These are phyloP conservation scores for Oasisia sp. DNA, from an alignment of 2,888 invertebrate genomes.

Conservation along the genomic window DNA sequence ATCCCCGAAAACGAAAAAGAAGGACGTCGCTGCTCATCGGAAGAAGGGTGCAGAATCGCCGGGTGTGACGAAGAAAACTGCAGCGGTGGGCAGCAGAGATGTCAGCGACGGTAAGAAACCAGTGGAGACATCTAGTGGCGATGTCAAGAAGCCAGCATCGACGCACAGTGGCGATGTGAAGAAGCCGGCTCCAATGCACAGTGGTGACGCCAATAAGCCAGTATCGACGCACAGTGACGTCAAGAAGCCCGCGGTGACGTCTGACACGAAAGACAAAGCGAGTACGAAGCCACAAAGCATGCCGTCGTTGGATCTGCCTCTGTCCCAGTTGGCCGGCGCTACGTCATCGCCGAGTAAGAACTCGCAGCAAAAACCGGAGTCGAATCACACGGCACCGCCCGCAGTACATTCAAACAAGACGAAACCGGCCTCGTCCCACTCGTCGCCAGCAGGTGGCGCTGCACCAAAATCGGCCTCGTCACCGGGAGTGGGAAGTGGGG, in stretches of 20 bases:
- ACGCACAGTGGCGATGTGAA: background rate
- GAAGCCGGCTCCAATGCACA: background rate
- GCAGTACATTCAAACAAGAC: background rate
- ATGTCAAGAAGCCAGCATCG: background rate
- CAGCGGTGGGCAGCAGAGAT: background rate
- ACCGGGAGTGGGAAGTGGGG: background rate
- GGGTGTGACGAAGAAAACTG: background rate
- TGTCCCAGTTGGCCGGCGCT: background rate
- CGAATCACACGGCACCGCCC: background rate
- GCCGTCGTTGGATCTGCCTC: background rate
- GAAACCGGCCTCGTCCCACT: background rate
- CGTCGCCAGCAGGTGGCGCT: background rate
- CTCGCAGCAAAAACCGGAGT: background rate
- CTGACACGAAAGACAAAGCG: background rate
- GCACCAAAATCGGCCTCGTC: too few species aligned
- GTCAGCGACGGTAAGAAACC: background rate
- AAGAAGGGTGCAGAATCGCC: background rate
- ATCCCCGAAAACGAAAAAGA: background rate
- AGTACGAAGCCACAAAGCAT: background rate
- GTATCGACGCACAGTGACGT: background rate
- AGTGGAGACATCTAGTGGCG: too few species aligned
- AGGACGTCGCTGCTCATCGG: background rate
- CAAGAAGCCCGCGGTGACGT: background rate
- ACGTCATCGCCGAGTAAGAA: background rate
- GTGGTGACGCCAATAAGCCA: background rate